Evolutionary conservation across 2,888 invertebrate species (phyloP).

Genomic region (Pomacea canaliculata): DNA sequence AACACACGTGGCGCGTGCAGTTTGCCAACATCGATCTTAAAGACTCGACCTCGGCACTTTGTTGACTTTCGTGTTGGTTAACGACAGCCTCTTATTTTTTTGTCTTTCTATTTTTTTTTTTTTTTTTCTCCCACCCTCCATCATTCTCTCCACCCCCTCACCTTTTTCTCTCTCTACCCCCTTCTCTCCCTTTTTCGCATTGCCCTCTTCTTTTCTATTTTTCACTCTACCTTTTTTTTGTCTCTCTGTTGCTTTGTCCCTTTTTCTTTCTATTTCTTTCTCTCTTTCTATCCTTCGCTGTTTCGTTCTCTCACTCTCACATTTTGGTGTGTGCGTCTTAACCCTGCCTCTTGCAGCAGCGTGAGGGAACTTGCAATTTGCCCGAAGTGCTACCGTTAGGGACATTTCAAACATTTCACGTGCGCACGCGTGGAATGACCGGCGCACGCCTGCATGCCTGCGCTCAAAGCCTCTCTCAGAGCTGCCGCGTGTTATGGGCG

Average conservation of each 20-base stretch:
- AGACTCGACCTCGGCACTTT: background rate
- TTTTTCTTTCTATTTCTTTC: background rate
- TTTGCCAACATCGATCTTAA: too few species aligned
- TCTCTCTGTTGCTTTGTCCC: background rate
- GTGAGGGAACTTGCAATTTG: too few species aligned
- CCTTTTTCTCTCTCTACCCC: background rate
- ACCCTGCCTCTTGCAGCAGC: too few species aligned
- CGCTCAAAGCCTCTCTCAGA: too few species aligned
- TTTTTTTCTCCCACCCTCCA: background rate
- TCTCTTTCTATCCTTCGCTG: background rate
- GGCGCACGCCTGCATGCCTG: too few species aligned
- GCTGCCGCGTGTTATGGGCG: too few species aligned
- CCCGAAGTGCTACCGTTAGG: too few species aligned
- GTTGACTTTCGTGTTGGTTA: background rate
- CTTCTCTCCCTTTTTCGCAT: slow-evolving; percentile 13
- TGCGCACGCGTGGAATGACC: too few species aligned
- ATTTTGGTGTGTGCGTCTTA: too few species aligned
- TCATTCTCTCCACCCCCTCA: too few species aligned
- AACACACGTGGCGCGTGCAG: too few species aligned
- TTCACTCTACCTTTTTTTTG: background rate
- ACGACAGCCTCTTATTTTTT: background rate
- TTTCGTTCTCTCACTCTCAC: slow-evolving; percentile 1
- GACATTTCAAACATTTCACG: too few species aligned
- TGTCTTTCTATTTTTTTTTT: slow-evolving; percentile 12
- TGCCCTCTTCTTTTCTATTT: background rate